Conservation (phyloP, 2,113 vertebrate genomes). For the Myiozetetes cayanensis region DNA sequence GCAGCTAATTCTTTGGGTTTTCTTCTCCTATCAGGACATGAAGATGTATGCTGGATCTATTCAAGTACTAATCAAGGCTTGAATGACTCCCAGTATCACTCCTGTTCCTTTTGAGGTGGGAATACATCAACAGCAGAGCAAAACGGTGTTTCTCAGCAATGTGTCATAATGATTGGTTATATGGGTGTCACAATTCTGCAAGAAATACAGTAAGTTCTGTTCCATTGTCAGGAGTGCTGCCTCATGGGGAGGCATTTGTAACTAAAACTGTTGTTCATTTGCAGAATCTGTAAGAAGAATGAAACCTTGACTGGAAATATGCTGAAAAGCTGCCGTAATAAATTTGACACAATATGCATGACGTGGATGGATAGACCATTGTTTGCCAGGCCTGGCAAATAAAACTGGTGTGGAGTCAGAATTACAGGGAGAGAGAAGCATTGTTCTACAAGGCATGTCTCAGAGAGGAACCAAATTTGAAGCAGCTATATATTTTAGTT, state of each 20-base stretch:
- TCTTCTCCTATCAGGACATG: background rate
- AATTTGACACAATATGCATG: slow-evolving; percentile 70
- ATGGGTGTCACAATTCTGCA: slow-evolving; percentile 29
- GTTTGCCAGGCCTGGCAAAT: slow-evolving; percentile 43
- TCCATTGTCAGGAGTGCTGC: slow-evolving; percentile 39
- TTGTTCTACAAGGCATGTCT: slow-evolving; percentile 49
- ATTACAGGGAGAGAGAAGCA: slow-evolving; percentile 47
- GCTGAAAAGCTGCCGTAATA: slow-evolving; percentile 65
- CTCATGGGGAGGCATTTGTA: slow-evolving; percentile 75
- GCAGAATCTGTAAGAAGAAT: slow-evolving; percentile 63
- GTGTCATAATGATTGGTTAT: slow-evolving; percentile 64
- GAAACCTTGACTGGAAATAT: slow-evolving; percentile 56
- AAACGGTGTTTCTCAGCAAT: slow-evolving; percentile 48
- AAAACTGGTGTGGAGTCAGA: slow-evolving; percentile 46
- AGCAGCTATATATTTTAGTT: slow-evolving; percentile 48
- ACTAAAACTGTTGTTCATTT: slow-evolving; percentile 67
- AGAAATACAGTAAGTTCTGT: slow-evolving; percentile 58
- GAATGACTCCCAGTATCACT: slow-evolving; percentile 19
- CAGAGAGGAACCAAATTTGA: slow-evolving; percentile 37
- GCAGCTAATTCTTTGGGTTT: background rate
- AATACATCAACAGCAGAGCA: slow-evolving; percentile 34
- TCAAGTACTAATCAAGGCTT: slow-evolving; percentile 39
- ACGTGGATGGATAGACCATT: slow-evolving; percentile 58
- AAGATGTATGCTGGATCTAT: background rate
- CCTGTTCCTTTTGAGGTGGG: slow-evolving; percentile 18